Evolutionary conservation across 2,113 vertebrate genomes (phyloP).

Genomic region (Actenoides hombroni): DNA sequence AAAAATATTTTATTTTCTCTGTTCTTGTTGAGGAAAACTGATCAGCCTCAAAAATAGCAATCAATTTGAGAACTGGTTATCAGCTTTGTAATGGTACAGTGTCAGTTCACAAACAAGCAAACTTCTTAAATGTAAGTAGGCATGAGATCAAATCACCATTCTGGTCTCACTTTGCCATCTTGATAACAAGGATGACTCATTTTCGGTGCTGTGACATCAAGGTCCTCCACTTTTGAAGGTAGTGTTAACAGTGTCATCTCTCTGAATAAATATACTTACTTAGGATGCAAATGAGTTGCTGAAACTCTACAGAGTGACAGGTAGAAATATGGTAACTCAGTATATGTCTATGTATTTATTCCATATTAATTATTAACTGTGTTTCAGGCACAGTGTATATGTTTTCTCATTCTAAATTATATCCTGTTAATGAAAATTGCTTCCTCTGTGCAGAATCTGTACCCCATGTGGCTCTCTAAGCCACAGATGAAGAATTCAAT

Average conservation of each 20-base stretch:
- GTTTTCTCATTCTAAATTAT: conserved; percentile 78
- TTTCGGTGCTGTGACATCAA: neutral
- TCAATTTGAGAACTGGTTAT: neutral
- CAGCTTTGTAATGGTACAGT: neutral
- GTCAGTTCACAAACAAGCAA: conserved; percentile 19
- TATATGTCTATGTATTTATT: conserved; percentile 63
- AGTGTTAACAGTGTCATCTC: conserved; percentile 39
- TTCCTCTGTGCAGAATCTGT: conserved; percentile 72
- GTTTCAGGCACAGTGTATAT: conserved; percentile 67
- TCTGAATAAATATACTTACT: conserved; percentile 52
- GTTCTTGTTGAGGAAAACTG: neutral
- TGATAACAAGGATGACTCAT: conserved; percentile 38
- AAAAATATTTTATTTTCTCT: neutral
- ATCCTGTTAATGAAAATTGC: conserved; percentile 82
- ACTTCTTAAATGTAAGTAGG: neutral
- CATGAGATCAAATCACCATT: neutral
- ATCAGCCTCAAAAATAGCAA: neutral
- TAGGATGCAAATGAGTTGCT: conserved; percentile 45
- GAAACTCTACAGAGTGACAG: conserved; percentile 52
- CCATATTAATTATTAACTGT: conserved; percentile 71
- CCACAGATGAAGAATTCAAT: conserved; percentile 76
- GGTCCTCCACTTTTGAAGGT: neutral
- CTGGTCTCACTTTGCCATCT: conserved; percentile 18
- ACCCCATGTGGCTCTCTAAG: conserved; percentile 76
- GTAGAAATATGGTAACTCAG: conserved; percentile 60